Percentiles rank a stretch among this genome's conserved stretches.
Conservation (phyloP, 2,888 invertebrate genomes). For the Agrenia bidenticulata region DNA sequence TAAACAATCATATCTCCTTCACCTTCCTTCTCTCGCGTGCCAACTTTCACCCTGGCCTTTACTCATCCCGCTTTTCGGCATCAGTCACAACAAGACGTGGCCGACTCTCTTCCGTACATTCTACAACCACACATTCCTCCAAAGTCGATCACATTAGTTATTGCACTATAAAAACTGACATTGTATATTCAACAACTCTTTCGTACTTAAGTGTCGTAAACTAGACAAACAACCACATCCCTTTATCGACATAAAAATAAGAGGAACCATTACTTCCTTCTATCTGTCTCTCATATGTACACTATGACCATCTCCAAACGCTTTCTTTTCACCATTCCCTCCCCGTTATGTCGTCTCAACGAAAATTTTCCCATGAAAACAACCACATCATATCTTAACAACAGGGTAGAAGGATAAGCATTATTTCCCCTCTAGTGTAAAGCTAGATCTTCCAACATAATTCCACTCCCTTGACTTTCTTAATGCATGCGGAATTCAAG, state of each 20-base stretch:
- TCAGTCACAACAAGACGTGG: conserved; percentile 22
- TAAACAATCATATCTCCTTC: conserved; percentile 53
- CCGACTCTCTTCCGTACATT: background rate
- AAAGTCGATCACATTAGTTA: conserved; percentile 30
- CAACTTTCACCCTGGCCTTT: conserved; percentile 44
- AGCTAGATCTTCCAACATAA: too few species aligned
- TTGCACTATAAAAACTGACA: conserved; percentile 42
- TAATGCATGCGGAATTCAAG: too few species aligned
- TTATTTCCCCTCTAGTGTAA: too few species aligned
- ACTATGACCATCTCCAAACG: conserved; percentile 14
- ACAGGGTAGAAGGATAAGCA: background rate
- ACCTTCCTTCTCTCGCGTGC: conserved; percentile 36
- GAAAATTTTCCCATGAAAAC: conserved; percentile 40
- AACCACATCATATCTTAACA: conserved; percentile 21
- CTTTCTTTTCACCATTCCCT: conserved; percentile 30
- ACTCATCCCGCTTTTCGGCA: conserved; percentile 23
- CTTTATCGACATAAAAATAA: background rate
- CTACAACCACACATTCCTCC: background rate
- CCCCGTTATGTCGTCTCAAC: conserved; percentile 25
- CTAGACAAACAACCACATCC: conserved; percentile 33
- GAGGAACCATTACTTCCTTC: background rate
- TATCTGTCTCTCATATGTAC: background rate
- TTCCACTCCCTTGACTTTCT: too few species aligned
- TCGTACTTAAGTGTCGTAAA: conserved; percentile 29
- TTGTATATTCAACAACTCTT: conserved; percentile 40